Evolutionary conservation across 2,888 invertebrate genomes (phyloP).

Genomic region (Chymomyza procnemis): DNA sequence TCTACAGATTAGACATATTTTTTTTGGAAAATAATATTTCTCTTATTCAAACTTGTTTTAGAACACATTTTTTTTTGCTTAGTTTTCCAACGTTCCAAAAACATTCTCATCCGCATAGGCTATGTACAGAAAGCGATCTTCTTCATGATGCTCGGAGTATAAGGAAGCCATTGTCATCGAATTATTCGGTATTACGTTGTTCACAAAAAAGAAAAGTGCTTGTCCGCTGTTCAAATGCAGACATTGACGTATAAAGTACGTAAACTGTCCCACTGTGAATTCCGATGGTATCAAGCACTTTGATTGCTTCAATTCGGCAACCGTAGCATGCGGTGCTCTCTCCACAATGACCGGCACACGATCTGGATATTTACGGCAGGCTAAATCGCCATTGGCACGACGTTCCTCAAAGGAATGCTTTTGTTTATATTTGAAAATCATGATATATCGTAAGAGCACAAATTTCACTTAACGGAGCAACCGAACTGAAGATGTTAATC

Average conservation of each 20-base stretch:
- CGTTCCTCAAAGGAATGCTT: neutral
- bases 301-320: slow-evolving; percentile 97
- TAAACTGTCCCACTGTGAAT: slow-evolving; percentile 97
- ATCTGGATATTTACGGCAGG: neutral
- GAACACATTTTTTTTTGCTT: no score
- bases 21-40: no score
- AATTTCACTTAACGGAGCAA: neutral
- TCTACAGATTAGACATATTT: no score
- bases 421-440: neutral
- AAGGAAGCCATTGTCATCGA: slow-evolving; percentile 97
- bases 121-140: slow-evolving; percentile 99
- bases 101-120: slow-evolving; percentile 99
- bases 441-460: neutral
- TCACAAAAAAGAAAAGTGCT: slow-evolving; percentile 97
- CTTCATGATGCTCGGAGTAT: slow-evolving; percentile 99
- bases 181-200: slow-evolving; percentile 97
- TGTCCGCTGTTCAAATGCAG: slow-evolving; percentile 97
- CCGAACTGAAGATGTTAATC: neutral
- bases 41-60: no score
- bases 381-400: neutral
- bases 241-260: slow-evolving; percentile 96
- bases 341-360: slow-evolving; percentile 91
- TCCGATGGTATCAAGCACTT: slow-evolving; percentile 98
- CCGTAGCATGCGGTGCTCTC: slow-evolving; percentile 95
- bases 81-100: no score